phyloP scores from a whole-genome alignment of 2,888 invertebrate species.

The Drosophila dives region DNA sequence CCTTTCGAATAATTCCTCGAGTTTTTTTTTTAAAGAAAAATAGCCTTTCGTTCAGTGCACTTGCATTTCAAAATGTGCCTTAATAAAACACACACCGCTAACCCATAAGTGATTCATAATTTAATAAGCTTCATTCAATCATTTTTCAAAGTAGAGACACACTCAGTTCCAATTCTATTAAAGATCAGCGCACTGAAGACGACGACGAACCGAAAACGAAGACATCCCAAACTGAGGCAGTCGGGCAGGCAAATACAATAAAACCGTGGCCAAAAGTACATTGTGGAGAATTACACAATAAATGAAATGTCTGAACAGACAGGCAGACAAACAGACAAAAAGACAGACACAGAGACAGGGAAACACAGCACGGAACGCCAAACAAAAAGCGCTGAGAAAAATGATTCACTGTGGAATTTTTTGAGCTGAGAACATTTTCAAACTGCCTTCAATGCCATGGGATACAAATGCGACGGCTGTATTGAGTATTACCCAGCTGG shows the following conservation, averaged over 20 bases:
- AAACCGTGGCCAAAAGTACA: conserved; percentile 78
- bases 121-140: conserved; percentile 80
- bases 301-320: conserved; percentile 67
- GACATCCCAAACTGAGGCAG: conserved; percentile 39
- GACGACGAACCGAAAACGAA: conserved; percentile 56
- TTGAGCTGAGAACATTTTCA: conserved; percentile 80
- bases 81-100: conserved; percentile 39
- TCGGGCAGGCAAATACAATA: conserved; percentile 47
- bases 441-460: conserved; percentile 61
- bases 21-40: neutral
- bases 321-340: conserved; percentile 12
- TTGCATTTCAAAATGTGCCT: conserved; percentile 68
- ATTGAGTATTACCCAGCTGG: conserved; percentile 34
- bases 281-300: conserved; percentile 77
- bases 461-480: conserved; percentile 36
- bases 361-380: conserved; percentile 43
- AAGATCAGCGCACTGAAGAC: conserved; percentile 33
- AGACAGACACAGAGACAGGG: neutral
- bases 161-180: conserved; percentile 57
- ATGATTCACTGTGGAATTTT: conserved; percentile 80
- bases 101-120: conserved; percentile 67
- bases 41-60: conserved; percentile 52
- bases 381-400: conserved; percentile 58
- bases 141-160: conserved; percentile 50
- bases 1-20: neutral